Evolutionary conservation across 1,140 invertebrate species (phyloP), one percentile per base, ranked within the genome.

Genomic region (Delia radicum): DNA sequence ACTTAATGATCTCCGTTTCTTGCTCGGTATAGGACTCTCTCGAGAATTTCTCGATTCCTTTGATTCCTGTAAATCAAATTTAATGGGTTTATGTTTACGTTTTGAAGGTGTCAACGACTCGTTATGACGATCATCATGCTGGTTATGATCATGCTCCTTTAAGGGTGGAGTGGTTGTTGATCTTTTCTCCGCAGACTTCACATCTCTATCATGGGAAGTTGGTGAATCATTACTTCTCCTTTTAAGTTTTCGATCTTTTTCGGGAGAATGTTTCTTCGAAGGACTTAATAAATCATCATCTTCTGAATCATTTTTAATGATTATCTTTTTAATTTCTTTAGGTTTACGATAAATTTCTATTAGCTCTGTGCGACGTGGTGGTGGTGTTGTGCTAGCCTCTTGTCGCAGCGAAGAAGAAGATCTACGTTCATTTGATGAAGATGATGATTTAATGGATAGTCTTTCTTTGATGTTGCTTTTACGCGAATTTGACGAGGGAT

Each of bases 301-400:
- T 31, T 85, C 81, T 76, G 77, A 79, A 67, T 84, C 81, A 73
- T 82, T 76, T 33, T 83, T 83, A 4, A 84, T 80, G 21, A 85
- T 80, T 15, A 81, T 85, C 73, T 85, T 86, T 28, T 85, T 84
- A 12, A 85, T 74, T 61, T 85, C 82, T 74, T 83, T 87, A 24
- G 79, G 75, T 76, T 85, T 82, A 67, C 85, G 79, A 37, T 82
- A 75, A 3, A 80, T 77, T 72, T 84, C 81, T 15, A 75, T 73
- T 26, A 77, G 33, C 63, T 77, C 76, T 13, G 76, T 21, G 33
- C 72, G 69, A 46, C 26, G 46, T 18, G 76, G 65, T 48, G 81
- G 81, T 6, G 82, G 82, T 61, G 76, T 67, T 24, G 80, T 81
- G 26, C 65, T 69, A 6, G 29, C 65, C 21, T 69, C 71, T 29